Percentiles rank a stretch among this genome's conserved stretches.
phyloP scores from a whole-genome alignment of 2,113 vertebrate species.

The Alces alces region DNA sequence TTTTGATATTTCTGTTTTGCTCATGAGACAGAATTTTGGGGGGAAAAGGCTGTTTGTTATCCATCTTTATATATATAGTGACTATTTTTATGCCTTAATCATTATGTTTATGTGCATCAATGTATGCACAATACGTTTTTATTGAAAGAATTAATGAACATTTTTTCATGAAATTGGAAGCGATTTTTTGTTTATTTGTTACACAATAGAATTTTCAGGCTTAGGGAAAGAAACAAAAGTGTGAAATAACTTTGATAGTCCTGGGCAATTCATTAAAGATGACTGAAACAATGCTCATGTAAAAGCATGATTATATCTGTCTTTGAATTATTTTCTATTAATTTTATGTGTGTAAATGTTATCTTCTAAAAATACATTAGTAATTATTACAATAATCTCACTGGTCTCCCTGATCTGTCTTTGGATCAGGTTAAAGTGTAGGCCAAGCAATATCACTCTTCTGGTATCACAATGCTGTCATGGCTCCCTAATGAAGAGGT shows the following conservation, averaged over 20 bases:
- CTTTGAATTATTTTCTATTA: not conserved
- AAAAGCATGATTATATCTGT: not conserved
- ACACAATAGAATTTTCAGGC: not conserved
- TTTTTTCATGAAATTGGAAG: not conserved
- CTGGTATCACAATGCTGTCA: not conserved
- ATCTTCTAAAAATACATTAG: not conserved
- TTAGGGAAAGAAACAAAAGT: not conserved
- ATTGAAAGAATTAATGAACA: not conserved
- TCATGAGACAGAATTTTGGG: not conserved
- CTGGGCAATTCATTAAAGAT: not conserved
- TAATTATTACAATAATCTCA: not conserved
- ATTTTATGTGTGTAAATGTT: not conserved
- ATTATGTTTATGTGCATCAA: not conserved
- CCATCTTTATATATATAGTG: not conserved
- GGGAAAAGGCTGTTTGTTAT: not conserved
- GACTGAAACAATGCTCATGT: not conserved
- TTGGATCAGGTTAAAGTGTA: not conserved
- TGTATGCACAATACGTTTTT: conserved; percentile 3
- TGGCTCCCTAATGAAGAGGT: not conserved
- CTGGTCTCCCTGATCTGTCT: not conserved
- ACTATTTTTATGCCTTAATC: not conserved
- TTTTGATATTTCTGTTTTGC: not conserved
- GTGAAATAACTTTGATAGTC: not conserved
- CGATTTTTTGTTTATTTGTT: not conserved
- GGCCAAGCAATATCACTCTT: not conserved